Base-by-base conservation (phyloP, 2,888 invertebrate genomes). In the Lysandra bellargus region DNA sequence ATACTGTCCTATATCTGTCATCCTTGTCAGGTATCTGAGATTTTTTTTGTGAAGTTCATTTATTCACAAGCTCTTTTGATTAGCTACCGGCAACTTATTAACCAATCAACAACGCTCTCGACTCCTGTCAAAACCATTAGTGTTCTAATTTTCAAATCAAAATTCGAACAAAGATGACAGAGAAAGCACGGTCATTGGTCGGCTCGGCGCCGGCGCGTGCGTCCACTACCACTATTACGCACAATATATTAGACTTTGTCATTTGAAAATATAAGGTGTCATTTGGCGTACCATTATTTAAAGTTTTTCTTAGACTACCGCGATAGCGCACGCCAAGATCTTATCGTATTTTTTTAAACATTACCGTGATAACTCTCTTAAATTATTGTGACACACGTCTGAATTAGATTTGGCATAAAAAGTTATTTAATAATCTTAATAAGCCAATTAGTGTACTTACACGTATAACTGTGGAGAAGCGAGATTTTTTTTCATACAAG, bases 181-280 rank as follows among this genome's bases (percentile, higher is more conserved):
- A 90, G 94, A 94, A 94, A 94, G 94, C 91, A 90, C 93, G 93
- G 94, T 93, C 94, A 94, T 93, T 93, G 94, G 93, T 93, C 93
- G 93, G 83, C 85, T 84, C 83, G 84, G 88, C 92, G 92, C 92
- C 92, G 92, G 93, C 88, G 87, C 88, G 87, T 87, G 88, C 88
- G 88, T 86, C 85, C 89, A 91, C 87, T 88, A 86, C 83, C 82
- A 86, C 91, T 85, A 89, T 84, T 81, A 17, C 85, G 1, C 0
- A 3, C 69, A 3, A n/a, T 12, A 37, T 17, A 33, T 23, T 1
- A 23, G 23, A 78, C 81, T 81, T 85, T 83, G 17, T 0, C 0
- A 3, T 6, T 60, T 2, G 2, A 0, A 14, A 23, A 23, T 23
- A 80, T 85, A 87, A 81, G 79, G 84, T 84, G 81, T 1, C 80